A percentile compares a stretch with the other conserved stretches of the same genome.
Evolutionary conservation across 1,140 invertebrate genomes (phyloP).

Genomic region (Lordiphosa clarofinis): DNA sequence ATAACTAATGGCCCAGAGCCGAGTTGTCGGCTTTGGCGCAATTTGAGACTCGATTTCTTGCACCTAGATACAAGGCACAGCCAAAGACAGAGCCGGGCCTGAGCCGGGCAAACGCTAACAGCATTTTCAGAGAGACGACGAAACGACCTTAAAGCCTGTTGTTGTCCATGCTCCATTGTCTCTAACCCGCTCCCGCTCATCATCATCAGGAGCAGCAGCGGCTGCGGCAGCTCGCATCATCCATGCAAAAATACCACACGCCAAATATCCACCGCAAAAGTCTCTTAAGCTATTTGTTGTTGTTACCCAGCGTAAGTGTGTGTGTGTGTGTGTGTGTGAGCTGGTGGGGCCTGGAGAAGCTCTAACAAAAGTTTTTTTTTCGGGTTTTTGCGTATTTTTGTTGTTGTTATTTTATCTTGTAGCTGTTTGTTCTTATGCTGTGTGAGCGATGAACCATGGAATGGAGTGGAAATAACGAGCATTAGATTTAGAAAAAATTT

Average conservation of each 20-base stretch:
- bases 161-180: slow-evolving; percentile 7
- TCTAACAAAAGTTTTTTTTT: background rate
- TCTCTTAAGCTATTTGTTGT: slow-evolving; percentile 16
- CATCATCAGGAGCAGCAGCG: slow-evolving; percentile 3
- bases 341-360: background rate
- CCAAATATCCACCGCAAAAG: slow-evolving; percentile 9
- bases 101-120: slow-evolving; percentile 12
- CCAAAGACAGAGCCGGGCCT: background rate
- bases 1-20: slow-evolving; percentile 65
- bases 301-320: background rate
- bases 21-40: slow-evolving; percentile 50
- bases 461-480: background rate
- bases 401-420: slow-evolving; percentile 13
- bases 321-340: background rate
- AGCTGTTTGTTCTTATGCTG: slow-evolving; percentile 12
- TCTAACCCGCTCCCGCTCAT: slow-evolving; percentile 8
- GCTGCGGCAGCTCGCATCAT: background rate
- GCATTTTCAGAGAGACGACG: slow-evolving; percentile 27
- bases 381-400: slow-evolving; percentile 2
- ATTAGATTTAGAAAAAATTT: background rate
- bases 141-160: slow-evolving; percentile 37
- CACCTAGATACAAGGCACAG: slow-evolving; percentile 46
- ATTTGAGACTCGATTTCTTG: slow-evolving; percentile 67
- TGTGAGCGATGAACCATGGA: slow-evolving; percentile 1
- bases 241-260: slow-evolving; percentile 13